Evolutionary conservation across 2,888 invertebrate species (phyloP).

Genomic region (Abscondita cerata): DNA sequence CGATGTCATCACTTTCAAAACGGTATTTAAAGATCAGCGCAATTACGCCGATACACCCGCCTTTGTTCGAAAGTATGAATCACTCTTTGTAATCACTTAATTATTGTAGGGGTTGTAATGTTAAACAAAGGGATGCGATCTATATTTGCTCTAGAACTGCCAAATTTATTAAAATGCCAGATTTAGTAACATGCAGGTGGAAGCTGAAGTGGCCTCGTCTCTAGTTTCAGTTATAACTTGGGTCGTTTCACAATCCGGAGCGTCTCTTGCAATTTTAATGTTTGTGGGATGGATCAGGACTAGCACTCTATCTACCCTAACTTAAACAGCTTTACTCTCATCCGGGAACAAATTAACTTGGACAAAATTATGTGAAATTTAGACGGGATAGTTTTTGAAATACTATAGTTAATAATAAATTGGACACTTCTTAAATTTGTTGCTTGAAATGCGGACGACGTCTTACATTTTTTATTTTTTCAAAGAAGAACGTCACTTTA

Average conservation of each 20-base stretch:
- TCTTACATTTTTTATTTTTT: neutral
- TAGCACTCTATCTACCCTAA: constrained; percentile 29
- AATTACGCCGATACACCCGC: neutral
- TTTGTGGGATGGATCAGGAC: constrained; percentile 49
- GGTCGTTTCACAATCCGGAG: constrained; percentile 56
- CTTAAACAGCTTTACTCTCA: constrained; percentile 26
- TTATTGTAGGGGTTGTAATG: constrained; percentile 1
- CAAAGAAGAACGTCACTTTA: neutral
- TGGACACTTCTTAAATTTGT: constrained; percentile 21
- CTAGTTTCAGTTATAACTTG: constrained; percentile 43
- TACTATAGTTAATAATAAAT: constrained; percentile 15
- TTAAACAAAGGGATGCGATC: constrained; percentile 8
- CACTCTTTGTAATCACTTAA: constrained; percentile 9
- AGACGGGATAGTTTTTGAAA: constrained; percentile 16
- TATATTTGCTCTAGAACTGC: neutral
- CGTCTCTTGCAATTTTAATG: constrained; percentile 56
- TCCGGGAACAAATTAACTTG: constrained; percentile 13
- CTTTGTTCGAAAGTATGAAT: neutral
- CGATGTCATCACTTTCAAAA: neutral
- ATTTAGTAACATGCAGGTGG: constrained; percentile 40
- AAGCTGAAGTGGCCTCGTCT: constrained; percentile 32
- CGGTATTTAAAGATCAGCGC: neutral
- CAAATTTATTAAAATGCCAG: constrained; percentile 20
- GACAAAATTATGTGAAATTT: constrained; percentile 16
- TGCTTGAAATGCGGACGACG: constrained; percentile 15